Percentiles rank a stretch among this genome's conserved stretches.
These are phyloP conservation scores for Luffia ferchaultella DNA, from an alignment of 2,888 invertebrate genomes.

Conservation along the genomic window DNA sequence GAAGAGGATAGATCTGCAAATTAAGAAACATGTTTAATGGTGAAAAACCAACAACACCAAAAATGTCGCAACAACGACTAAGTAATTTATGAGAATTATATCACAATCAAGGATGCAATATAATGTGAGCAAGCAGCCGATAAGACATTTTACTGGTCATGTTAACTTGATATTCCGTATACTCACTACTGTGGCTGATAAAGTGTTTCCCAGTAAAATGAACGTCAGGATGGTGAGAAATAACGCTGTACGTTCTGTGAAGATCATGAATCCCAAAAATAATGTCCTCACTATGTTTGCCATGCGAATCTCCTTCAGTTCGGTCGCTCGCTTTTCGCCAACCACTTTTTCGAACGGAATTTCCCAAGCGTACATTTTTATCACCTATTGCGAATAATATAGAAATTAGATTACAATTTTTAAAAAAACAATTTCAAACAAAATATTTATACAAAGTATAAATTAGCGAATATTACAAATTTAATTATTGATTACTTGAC, in stretches of 20 bases:
- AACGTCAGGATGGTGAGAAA: conserved; percentile 78
- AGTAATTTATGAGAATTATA: too few relatives aligned
- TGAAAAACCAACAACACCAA: too few relatives aligned
- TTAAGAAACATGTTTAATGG: too few relatives aligned
- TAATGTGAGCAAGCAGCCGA: too few relatives aligned
- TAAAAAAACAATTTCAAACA: not conserved
- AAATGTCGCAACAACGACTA: too few relatives aligned
- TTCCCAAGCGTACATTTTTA: conserved; percentile 98
- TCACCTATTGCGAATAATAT: conserved; percentile 64
- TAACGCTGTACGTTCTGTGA: conserved; percentile 81
- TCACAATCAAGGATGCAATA: too few relatives aligned
- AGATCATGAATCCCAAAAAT: conserved; percentile 79
- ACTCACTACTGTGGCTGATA: conserved; percentile 77
- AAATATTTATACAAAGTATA: not conserved
- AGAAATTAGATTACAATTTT: not conserved
- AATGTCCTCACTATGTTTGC: conserved; percentile 71
- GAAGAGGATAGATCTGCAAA: conserved; percentile 48
- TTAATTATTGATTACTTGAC: not conserved
- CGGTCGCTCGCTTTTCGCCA: conserved; percentile 70
- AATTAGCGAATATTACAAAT: conserved; percentile 23
- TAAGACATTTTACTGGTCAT: too few relatives aligned
- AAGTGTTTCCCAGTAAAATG: conserved; percentile 68
- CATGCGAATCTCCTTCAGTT: conserved; percentile 61
- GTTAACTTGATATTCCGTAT: too few relatives aligned
- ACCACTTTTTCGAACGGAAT: conserved; percentile 85